These are phyloP conservation scores for Ooceraea biroi DNA, from an alignment of 1,140 invertebrate species.

Conservation along the genomic window DNA sequence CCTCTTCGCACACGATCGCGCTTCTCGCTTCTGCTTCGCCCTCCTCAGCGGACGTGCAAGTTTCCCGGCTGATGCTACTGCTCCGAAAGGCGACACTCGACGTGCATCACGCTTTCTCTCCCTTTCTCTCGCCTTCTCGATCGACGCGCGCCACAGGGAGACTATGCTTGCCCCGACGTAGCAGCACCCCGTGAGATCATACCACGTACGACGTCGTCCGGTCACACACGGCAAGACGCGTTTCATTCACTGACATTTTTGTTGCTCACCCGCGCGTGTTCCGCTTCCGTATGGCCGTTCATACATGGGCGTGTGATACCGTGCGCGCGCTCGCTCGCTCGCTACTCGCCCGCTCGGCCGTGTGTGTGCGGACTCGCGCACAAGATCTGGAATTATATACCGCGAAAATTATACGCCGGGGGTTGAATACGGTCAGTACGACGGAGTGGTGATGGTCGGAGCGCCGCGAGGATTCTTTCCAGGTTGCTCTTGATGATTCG, in stretches of 20 bases:
- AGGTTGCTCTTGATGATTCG: constrained; percentile 13
- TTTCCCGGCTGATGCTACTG: constrained; percentile 15
- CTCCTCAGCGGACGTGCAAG: neutral
- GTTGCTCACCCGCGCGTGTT: constrained; percentile 8
- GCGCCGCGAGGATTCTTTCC: neutral
- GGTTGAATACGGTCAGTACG: constrained; percentile 26
- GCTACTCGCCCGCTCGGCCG: neutral
- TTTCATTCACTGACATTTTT: constrained; percentile 56
- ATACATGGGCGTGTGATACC: constrained; percentile 57
- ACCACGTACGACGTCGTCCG: constrained; percentile 51
- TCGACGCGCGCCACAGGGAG: constrained; percentile 9
- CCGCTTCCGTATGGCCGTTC: constrained; percentile 61
- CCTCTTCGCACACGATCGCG: neutral
- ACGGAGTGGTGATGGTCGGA: neutral
- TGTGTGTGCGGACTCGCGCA: constrained; percentile 23
- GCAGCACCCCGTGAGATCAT: constrained; percentile 49
- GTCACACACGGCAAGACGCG: constrained; percentile 28
- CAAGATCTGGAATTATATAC: constrained; percentile 24
- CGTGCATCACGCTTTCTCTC: constrained; percentile 23
- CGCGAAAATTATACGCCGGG: constrained; percentile 6
- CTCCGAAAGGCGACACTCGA: neutral
- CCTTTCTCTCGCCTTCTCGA: neutral
- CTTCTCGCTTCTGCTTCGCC: neutral
- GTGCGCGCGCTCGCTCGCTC: constrained; percentile 24
- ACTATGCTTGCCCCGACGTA: constrained; percentile 6